Base-by-base conservation (phyloP, 2,888 invertebrate genomes). In the Linnaemya vulpina region DNA sequence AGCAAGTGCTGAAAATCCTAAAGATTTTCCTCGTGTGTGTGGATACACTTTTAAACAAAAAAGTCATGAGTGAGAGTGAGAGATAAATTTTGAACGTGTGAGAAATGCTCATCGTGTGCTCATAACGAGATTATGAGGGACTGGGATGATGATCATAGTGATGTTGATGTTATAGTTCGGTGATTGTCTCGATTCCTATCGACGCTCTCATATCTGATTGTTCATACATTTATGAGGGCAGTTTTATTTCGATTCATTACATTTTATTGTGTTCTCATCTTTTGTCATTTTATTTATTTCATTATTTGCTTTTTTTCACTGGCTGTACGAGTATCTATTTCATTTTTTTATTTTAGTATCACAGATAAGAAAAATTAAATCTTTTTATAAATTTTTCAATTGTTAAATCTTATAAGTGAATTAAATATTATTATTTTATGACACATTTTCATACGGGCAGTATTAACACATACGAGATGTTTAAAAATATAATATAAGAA, bases 311-410 rank as follows among this genome's bases (percentile, higher is more conserved):
- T 20, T 46, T 17, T 30, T 3, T 30, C n/a, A 30, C 30, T 30
- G 30, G 30, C n/a, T n/a, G n/a, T n/a, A n/a, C n/a, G n/a, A n/a
- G n/a, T n/a, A n/a, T n/a, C n/a, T n/a, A n/a, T n/a, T n/a, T 3
- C 2, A 30, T 3, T 30, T 30, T 30, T 60, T 35, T 46, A 9
- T 30, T 8, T 60, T 15, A 49, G n/a, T 62, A 46, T 11, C 17
- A 20, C 35, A 11, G 35, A 65, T 43, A 38, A 3, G 3, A 11
- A 46, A 65, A 17, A 46, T 68, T 62, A 63, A 43, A 68, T 62
- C 43, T 51, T 51, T 67, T 81, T 55, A 46, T 30, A 81, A 62
- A 62, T 51, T 25, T 51, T 75, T 68, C 60, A 68, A 75, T 62
- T 75, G 68, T 30, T 30, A 55, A 35, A 13, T 25, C 62, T 53